These are phyloP conservation scores for Drosophila serrata DNA, from an alignment of 1,140 invertebrate genomes.

Conservation along the genomic window DNA sequence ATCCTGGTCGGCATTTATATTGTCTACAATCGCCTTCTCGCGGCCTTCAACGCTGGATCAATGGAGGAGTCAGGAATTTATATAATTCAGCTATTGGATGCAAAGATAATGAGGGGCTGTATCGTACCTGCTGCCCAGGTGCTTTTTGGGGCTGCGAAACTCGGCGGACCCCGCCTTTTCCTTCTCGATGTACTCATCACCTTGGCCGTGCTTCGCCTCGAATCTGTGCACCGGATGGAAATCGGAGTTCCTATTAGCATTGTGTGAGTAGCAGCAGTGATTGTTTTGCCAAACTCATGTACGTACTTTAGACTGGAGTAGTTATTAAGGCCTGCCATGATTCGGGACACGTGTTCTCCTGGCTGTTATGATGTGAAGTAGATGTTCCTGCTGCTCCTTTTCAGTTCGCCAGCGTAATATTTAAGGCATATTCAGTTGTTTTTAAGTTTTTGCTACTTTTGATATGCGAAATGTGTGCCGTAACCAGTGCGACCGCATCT, in stretches of 20 bases:
- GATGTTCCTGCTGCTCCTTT: slow-evolving; percentile 2
- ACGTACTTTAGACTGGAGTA: slow-evolving; percentile 79
- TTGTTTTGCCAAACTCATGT: not conserved
- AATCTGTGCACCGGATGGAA: slow-evolving; percentile 42
- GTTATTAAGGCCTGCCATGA: slow-evolving; percentile 78
- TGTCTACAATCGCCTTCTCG: slow-evolving; percentile 63
- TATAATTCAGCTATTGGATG: slow-evolving; percentile 29
- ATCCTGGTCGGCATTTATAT: slow-evolving; percentile 67
- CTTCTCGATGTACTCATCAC: slow-evolving; percentile 35
- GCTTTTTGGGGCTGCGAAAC: slow-evolving; percentile 39
- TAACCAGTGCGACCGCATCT: slow-evolving; percentile 17
- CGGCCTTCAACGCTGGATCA: slow-evolving; percentile 52
- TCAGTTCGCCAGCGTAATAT: slow-evolving; percentile 2
- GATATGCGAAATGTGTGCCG: slow-evolving; percentile 15
- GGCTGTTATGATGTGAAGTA: no score
- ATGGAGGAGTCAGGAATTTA: slow-evolving; percentile 19
- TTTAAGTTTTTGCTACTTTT: slow-evolving; percentile 24
- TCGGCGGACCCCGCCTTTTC: slow-evolving; percentile 4
- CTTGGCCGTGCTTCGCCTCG: slow-evolving; percentile 52
- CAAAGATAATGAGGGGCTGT: not conserved
- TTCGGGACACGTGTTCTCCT: slow-evolving; percentile 13
- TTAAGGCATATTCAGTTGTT: slow-evolving; percentile 33
- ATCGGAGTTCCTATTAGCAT: not conserved
- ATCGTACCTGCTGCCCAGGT: slow-evolving; percentile 46
- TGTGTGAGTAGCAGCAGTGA: not conserved